Percentiles rank a stretch among this genome's conserved stretches.
Evolutionary conservation across 2,797 vertebrate genomes (phyloP).

Genomic region (Coreius guichenoti): DNA sequence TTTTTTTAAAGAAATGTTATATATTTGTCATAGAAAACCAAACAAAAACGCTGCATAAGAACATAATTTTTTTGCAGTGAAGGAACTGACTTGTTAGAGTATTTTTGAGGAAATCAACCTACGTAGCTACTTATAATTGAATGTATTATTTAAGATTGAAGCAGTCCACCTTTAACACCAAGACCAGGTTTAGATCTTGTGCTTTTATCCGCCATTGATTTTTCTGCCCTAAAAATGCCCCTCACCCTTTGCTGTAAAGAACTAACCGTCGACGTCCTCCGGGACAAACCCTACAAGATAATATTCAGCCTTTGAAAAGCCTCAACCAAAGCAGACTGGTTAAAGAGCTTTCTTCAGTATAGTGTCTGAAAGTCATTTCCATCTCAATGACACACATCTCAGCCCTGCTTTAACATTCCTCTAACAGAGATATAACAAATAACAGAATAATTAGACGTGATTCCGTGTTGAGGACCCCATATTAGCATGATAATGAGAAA

Average conservation of each 20-base stretch:
- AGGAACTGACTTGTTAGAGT: not conserved
- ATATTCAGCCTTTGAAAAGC: slow-evolving; percentile 43
- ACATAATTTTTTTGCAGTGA: not conserved
- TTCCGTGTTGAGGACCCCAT: slow-evolving; percentile 65
- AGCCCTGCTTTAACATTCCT: slow-evolving; percentile 49
- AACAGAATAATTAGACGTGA: slow-evolving; percentile 73
- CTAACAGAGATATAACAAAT: slow-evolving; percentile 71
- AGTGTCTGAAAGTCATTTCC: slow-evolving; percentile 59
- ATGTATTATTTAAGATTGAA: not conserved
- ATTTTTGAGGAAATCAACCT: not conserved
- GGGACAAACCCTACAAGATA: slow-evolving; percentile 38
- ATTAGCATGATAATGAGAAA: slow-evolving; percentile 77
- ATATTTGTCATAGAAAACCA: not conserved
- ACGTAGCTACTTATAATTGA: not conserved
- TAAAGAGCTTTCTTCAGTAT: slow-evolving; percentile 23
- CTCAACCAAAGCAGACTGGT: slow-evolving; percentile 2
- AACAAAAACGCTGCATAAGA: not conserved
- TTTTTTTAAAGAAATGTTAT: not conserved
- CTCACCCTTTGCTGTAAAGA: not conserved
- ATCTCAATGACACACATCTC: slow-evolving; percentile 59
- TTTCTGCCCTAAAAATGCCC: not conserved
- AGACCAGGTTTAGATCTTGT: not conserved
- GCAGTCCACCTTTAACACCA: not conserved
- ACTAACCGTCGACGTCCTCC: not conserved
- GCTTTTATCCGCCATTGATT: not conserved